Evolutionary conservation across 1,140 invertebrate species (phyloP).

Genomic region (Drosophila sp.): DNA sequence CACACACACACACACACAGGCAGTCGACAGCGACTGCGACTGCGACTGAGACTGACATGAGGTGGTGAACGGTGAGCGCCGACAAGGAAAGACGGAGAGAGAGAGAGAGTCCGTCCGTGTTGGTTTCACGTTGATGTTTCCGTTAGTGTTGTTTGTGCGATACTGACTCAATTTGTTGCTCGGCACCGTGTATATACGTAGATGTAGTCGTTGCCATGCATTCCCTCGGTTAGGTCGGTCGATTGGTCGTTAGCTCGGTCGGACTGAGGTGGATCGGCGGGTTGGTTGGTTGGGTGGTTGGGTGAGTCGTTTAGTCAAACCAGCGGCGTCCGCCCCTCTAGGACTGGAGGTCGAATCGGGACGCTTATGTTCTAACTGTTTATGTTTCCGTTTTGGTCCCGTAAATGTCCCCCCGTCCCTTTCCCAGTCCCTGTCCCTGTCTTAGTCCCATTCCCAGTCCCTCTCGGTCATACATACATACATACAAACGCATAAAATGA

Average conservation of each 20-base stretch:
- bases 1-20: constrained; percentile 11
- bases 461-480: constrained; percentile 30
- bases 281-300: constrained; percentile 26
- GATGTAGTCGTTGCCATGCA: constrained; percentile 20
- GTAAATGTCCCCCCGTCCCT: not conserved
- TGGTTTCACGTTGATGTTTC: constrained; percentile 80
- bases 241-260: constrained; percentile 32
- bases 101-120: constrained; percentile 65
- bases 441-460: not conserved
- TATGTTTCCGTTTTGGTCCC: constrained; percentile 19
- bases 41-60: constrained; percentile 21
- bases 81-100: constrained; percentile 38
- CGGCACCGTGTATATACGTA: constrained; percentile 70
- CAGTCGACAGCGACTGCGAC: constrained; percentile 10
- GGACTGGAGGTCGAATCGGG: not conserved
- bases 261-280: not conserved
- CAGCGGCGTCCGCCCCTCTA: constrained; percentile 33
- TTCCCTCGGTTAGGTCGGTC: constrained; percentile 32
- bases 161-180: constrained; percentile 82
- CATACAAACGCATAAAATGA: constrained; percentile 27
- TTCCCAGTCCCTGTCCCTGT: too few species aligned
- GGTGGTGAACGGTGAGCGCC: constrained; percentile 8
- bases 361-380: constrained; percentile 12
- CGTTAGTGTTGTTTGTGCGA: constrained; percentile 83
- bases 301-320: constrained; percentile 32